Conservation (phyloP, 2,113 vertebrate species). For the Gyps fulvus region DNA sequence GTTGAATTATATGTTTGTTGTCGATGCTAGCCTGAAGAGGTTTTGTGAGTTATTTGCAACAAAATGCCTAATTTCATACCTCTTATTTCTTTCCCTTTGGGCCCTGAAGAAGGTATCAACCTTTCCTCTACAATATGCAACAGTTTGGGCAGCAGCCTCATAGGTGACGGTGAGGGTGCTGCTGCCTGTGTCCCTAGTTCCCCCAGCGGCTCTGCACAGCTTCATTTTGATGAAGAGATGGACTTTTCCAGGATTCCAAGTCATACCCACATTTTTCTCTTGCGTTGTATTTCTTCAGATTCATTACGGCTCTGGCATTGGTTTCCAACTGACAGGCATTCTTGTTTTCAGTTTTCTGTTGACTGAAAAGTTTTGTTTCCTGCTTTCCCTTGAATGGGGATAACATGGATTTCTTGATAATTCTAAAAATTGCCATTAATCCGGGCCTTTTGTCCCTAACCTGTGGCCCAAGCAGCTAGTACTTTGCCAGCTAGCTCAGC, state of each 20-base stretch:
- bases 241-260: background rate
- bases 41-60: background rate
- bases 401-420: background rate
- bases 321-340: background rate
- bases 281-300: background rate
- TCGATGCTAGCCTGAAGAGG: conserved; percentile 11
- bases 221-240: background rate
- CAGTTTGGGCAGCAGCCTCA: background rate
- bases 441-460: background rate
- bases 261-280: background rate
- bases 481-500: background rate
- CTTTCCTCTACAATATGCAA: background rate
- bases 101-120: background rate
- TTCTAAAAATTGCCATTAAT: background rate
- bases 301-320: rapidly evolving
- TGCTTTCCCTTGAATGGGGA: background rate
- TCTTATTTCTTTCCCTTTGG: background rate
- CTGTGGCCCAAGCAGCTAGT: background rate
- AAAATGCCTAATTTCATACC: background rate
- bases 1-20: background rate
- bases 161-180: background rate
- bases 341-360: background rate
- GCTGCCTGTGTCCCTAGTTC: background rate
- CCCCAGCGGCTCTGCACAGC: background rate
- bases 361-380: background rate